A percentile compares a stretch with the other conserved stretches of the same genome.
phyloP scores from a whole-genome alignment of 2,113 vertebrate species.

The Circaetus gallicus region DNA sequence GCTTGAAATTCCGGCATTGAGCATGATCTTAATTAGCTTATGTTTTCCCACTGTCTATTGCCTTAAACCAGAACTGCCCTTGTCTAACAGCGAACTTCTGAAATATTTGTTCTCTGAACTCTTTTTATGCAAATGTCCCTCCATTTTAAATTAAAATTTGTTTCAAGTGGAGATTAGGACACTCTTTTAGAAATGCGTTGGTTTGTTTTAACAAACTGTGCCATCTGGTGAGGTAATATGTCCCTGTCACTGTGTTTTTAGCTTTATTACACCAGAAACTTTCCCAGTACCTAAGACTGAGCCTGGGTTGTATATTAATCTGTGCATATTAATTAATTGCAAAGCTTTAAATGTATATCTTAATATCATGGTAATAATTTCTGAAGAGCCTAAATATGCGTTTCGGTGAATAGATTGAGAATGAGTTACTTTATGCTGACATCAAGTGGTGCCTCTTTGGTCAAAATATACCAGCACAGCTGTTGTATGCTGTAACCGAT shows the following conservation, averaged over 20 bases:
- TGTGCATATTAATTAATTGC: background rate
- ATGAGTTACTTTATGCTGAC: constrained; percentile 3
- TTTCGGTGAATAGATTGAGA: background rate
- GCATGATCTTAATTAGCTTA: background rate
- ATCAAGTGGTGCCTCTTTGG: background rate
- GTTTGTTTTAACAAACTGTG: constrained; percentile 27
- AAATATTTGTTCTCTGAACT: background rate
- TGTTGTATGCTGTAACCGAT: background rate
- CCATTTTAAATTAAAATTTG: background rate
- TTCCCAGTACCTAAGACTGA: background rate
- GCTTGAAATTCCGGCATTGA: background rate
- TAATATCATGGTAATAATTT: background rate
- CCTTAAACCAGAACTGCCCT: background rate
- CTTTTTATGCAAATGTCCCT: background rate
- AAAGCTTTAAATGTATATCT: background rate
- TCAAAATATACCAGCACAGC: background rate
- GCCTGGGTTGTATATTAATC: background rate
- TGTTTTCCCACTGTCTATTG: background rate
- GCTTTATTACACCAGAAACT: background rate
- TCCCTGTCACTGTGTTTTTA: background rate
- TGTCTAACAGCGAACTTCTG: background rate
- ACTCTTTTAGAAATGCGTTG: background rate
- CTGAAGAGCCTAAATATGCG: background rate
- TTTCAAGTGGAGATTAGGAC: constrained; percentile 6
- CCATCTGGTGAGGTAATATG: constrained; percentile 9